Percentiles rank a stretch among this genome's conserved stretches.
These are phyloP conservation scores for Strigamia transsilvanica DNA, from an alignment of 2,888 invertebrate species.

Conservation along the genomic window DNA sequence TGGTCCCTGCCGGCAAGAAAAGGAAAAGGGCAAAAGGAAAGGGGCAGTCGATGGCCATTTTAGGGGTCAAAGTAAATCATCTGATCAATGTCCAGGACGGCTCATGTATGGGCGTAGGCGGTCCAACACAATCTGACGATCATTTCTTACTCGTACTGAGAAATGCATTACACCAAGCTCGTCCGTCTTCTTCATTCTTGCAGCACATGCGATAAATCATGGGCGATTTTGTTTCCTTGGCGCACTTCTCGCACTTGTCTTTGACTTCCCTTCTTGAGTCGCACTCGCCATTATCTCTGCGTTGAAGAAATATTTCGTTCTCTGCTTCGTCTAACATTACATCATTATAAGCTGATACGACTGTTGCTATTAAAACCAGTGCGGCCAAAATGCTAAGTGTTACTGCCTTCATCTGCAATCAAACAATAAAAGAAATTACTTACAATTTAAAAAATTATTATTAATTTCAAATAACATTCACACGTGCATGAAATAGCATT, in stretches of 20 bases:
- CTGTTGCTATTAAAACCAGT: neutral
- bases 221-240: slow-evolving; percentile 51
- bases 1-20: slow-evolving; percentile 46
- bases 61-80: slow-evolving; percentile 33
- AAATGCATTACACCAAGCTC: slow-evolving; percentile 52
- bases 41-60: slow-evolving; percentile 44
- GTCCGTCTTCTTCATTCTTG: slow-evolving; percentile 48
- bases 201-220: slow-evolving; percentile 53
- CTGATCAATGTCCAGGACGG: slow-evolving; percentile 45
- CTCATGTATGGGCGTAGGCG: slow-evolving; percentile 36
- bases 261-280: slow-evolving; percentile 16
- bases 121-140: slow-evolving; percentile 11
- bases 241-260: slow-evolving; percentile 53
- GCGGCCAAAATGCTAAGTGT: slow-evolving; percentile 1
- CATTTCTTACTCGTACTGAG: slow-evolving; percentile 18
- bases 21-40: slow-evolving; percentile 6
- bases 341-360: slow-evolving; percentile 33
- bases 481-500: no score
- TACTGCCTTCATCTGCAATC: slow-evolving; percentile 35
- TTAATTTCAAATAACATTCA: no score
- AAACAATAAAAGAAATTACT: neutral
- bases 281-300: slow-evolving; percentile 33
- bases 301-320: slow-evolving; percentile 3
- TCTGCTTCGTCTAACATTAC: slow-evolving; percentile 34
- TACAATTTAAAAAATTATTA: no score